A percentile compares a stretch with the other conserved stretches of the same genome.
These are phyloP conservation scores for Dolichallabes microphthalmus DNA, from an alignment of 2,113 vertebrate genomes.

Conservation along the genomic window DNA sequence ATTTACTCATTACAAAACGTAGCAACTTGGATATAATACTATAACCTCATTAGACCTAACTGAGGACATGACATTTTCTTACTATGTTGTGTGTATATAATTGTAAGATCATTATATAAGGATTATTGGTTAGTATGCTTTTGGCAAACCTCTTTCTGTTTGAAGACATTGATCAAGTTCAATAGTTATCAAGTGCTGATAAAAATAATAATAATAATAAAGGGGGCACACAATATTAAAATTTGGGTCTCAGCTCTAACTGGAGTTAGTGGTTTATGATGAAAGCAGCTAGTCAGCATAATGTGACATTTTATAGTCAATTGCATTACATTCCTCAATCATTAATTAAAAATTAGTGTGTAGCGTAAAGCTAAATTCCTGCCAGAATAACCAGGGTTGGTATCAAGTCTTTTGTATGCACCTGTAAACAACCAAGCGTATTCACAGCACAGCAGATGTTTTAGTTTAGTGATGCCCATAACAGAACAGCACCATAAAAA, in stretches of 20 bases:
- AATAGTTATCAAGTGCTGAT: too few species aligned
- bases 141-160: too few species aligned
- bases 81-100: too few species aligned
- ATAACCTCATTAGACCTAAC: neutral
- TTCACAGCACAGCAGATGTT: neutral
- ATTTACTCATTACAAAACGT: neutral
- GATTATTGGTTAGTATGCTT: too few species aligned
- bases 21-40: neutral
- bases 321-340: neutral
- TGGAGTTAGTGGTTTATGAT: constrained; percentile 17
- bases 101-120: too few species aligned
- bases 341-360: neutral
- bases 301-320: neutral
- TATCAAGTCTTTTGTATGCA: neutral
- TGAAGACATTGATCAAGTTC: too few species aligned
- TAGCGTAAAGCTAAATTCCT: neutral
- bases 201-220: too few species aligned
- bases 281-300: constrained; percentile 17
- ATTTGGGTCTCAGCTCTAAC: neutral
- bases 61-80: too few species aligned
- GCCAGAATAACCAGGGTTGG: neutral
- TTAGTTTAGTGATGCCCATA: neutral
- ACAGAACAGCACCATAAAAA: neutral
- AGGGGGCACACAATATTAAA: too few species aligned
- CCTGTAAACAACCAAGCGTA: neutral